Evolutionary conservation across 2,888 invertebrate genomes (phyloP).

Genomic region (Eupithecia subumbrata): DNA sequence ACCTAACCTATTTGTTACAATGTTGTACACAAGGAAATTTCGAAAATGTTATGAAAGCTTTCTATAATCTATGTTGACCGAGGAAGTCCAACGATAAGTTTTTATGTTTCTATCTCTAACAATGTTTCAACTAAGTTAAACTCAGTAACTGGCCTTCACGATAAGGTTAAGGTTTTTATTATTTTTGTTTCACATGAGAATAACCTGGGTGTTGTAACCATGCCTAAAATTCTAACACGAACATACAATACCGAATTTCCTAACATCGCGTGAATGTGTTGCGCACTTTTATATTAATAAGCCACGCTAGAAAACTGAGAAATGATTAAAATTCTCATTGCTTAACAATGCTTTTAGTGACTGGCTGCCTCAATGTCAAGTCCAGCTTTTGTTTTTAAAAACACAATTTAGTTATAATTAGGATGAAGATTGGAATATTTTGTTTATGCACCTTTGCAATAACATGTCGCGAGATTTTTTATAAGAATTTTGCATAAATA

Average conservation of each 20-base stretch:
- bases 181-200: constrained; percentile 27
- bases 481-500: too few species aligned
- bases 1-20: neutral
- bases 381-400: constrained; percentile 36
- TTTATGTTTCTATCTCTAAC: neutral
- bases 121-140: neutral
- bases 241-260: constrained; percentile 32
- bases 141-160: constrained; percentile 3
- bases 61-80: neutral
- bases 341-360: constrained; percentile 36
- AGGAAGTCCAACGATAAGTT: neutral
- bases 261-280: constrained; percentile 34
- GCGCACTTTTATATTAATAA: constrained; percentile 24
- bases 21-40: neutral
- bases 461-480: neutral
- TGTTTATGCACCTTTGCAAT: neutral
- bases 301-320: constrained; percentile 29
- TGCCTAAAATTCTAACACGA: constrained; percentile 24
- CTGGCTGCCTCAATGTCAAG: constrained; percentile 39
- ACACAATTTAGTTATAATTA: constrained; percentile 31
- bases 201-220: constrained; percentile 25
- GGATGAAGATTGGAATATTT: neutral
- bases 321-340: constrained; percentile 36
- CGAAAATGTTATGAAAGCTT: neutral
- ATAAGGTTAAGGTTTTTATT: constrained; percentile 11